phyloP scores from a whole-genome alignment of 2,888 invertebrate species.

The Dasysyrphus albostriatus region DNA sequence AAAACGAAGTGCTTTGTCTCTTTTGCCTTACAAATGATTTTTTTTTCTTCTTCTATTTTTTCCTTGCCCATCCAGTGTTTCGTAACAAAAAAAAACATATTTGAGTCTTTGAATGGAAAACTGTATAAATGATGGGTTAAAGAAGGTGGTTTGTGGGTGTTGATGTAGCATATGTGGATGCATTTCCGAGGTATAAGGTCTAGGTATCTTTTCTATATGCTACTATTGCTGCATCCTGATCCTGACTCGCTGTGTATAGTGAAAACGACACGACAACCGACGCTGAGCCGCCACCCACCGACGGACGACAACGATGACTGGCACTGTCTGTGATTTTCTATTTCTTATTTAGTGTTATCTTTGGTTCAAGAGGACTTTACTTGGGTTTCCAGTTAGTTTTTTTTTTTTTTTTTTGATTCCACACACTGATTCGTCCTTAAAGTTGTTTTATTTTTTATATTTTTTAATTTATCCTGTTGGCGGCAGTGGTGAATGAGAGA shows the following conservation, averaged over 20 bases:
- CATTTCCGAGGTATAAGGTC: constrained; percentile 51
- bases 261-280: constrained; percentile 15
- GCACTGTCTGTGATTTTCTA: constrained; percentile 72
- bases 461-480: constrained; percentile 68
- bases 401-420: constrained; percentile 23
- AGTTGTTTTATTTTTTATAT: constrained; percentile 40
- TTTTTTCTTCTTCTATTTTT: constrained; percentile 10
- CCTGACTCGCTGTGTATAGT: not conserved
- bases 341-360: constrained; percentile 76
- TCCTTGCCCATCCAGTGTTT: constrained; percentile 17
- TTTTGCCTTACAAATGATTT: constrained; percentile 69
- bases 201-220: constrained; percentile 16
- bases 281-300: not conserved
- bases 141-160: constrained; percentile 44
- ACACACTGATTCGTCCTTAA: constrained; percentile 53
- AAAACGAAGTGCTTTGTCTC: constrained; percentile 71
- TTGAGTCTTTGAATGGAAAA: not conserved
- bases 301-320: constrained; percentile 45
- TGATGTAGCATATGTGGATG: constrained; percentile 65
- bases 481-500: constrained; percentile 56
- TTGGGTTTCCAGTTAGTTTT: constrained; percentile 39
- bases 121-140: not conserved
- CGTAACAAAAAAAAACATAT: not conserved
- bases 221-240: constrained; percentile 51
- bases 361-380: constrained; percentile 48